Percentiles rank a stretch among this genome's conserved stretches.
Conservation (phyloP, 1,140 invertebrate species). For the Drosophila biarmipes region DNA sequence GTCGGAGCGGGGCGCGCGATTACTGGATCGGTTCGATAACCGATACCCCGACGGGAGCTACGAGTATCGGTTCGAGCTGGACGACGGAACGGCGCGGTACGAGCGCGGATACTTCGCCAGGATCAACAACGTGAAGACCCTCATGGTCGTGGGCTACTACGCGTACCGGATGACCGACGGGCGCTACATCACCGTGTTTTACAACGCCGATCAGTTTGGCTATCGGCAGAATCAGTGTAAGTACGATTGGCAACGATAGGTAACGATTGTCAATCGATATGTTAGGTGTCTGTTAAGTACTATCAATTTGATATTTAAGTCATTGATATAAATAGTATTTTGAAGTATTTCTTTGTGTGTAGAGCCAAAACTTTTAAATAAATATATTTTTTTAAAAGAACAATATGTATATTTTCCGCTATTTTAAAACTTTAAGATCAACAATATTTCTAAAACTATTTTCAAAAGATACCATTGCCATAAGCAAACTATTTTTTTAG, state of each 20-base stretch:
- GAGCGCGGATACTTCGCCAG: constrained; percentile 77
- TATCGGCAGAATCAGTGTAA: constrained; percentile 82
- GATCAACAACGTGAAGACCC: constrained; percentile 63
- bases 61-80: constrained; percentile 76
- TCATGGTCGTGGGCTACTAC: constrained; percentile 81
- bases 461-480: too few species aligned
- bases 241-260: constrained; percentile 19
- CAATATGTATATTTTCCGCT: too few species aligned
- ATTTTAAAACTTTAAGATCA: too few species aligned
- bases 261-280: background rate
- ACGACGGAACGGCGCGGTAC: constrained; percentile 75
- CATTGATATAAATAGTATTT: too few species aligned
- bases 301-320: too few species aligned
- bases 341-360: too few species aligned
- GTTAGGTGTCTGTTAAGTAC: too few species aligned
- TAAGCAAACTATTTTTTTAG: too few species aligned
- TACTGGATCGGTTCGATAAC: constrained; percentile 74
- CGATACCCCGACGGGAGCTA: constrained; percentile 81
- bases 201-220: constrained; percentile 80
- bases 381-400: too few species aligned
- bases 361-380: too few species aligned
- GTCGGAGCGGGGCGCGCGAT: constrained; percentile 20
- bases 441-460: too few species aligned
- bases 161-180: constrained; percentile 75
- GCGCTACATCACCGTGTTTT: constrained; percentile 77